phyloP scores from a whole-genome alignment of 1,140 invertebrate species.

The Lordiphosa mommai region DNA sequence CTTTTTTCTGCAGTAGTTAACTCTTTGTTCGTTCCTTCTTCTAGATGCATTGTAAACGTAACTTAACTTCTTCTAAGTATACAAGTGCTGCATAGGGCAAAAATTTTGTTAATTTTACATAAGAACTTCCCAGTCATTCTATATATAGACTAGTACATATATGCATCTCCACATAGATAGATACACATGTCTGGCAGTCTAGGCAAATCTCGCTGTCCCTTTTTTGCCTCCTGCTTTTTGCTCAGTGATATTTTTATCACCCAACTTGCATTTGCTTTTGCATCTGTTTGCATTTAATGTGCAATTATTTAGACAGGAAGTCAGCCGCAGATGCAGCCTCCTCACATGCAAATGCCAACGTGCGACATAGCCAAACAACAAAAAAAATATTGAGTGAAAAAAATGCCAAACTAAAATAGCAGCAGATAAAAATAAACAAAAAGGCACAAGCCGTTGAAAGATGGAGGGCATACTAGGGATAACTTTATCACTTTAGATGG shows the following conservation, averaged over 20 bases:
- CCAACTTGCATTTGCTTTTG: slow-evolving; percentile 20
- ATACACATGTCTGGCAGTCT: no score
- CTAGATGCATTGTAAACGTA: no score
- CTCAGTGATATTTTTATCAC: slow-evolving; percentile 17
- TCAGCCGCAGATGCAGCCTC: slow-evolving; percentile 23
- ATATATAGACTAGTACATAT: no score
- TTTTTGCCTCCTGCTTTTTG: not conserved
- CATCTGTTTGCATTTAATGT: slow-evolving; percentile 46
- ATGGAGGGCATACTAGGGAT: slow-evolving; percentile 45
- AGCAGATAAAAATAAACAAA: slow-evolving; percentile 65
- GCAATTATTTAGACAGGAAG: slow-evolving; percentile 69
- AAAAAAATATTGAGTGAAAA: slow-evolving; percentile 25
- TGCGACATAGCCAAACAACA: slow-evolving; percentile 38
- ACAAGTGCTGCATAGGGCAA: no score
- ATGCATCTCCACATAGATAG: no score
- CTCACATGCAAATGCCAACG: slow-evolving; percentile 41
- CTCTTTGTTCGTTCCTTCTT: no score
- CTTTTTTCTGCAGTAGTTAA: no score
- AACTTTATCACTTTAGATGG: not conserved
- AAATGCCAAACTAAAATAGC: slow-evolving; percentile 60
- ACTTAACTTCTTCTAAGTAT: no score
- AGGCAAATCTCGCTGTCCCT: not conserved
- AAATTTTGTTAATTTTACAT: no score
- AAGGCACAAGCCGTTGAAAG: slow-evolving; percentile 44
- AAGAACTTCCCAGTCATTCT: no score